Base-by-base conservation (phyloP, 2,113 vertebrate genomes). In the Amia ocellicauda region DNA sequence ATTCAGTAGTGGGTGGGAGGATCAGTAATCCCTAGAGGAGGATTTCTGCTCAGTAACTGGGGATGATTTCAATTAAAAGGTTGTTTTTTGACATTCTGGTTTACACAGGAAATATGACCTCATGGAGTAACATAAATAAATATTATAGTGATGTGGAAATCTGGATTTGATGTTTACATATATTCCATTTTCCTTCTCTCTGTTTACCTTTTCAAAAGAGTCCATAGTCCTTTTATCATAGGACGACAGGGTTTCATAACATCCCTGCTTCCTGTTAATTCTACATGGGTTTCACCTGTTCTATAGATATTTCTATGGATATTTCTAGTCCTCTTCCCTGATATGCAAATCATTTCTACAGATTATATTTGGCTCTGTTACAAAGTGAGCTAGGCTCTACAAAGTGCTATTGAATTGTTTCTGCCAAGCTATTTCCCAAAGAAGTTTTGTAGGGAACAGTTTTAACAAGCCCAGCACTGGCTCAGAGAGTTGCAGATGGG, bases 401-500 rank as follows among this genome's bases (percentile, higher is more conserved):
- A 62, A 27, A 50, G 60, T 14, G 58, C 45, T 45, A 23, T 20
- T 60, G 22, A 14, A 45, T 24, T 60, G 10, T 26, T 60, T 27
- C 20, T 49, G 42, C 22, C 59, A 28, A 14, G 26, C 20, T 49
- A 16, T 14, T 8, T 17, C 1, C 24, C n/a, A 4, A 52, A 36
- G 11, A 5, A 40, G 29, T 40, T 58, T 36, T 58, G 20, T 3
- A 7, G 31, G 31, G 11, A 36, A 36, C 11, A 11, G 1, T 11
- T 11, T 36, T 11, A 36, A 11, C 31, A 36, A 36, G 16, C 10
- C 13, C 31, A 19, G 28, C 5, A 8, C n/a, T 10, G 10, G 3
- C 11, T 23, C 19, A 53, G 51, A 24, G 20, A 53, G 60, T 64
- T 64, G 52, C 63, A 63, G 10, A 3, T 55, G 31, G 56, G 59